Conservation (phyloP, 1,140 invertebrate species). For the Bombus pascuorum region DNA sequence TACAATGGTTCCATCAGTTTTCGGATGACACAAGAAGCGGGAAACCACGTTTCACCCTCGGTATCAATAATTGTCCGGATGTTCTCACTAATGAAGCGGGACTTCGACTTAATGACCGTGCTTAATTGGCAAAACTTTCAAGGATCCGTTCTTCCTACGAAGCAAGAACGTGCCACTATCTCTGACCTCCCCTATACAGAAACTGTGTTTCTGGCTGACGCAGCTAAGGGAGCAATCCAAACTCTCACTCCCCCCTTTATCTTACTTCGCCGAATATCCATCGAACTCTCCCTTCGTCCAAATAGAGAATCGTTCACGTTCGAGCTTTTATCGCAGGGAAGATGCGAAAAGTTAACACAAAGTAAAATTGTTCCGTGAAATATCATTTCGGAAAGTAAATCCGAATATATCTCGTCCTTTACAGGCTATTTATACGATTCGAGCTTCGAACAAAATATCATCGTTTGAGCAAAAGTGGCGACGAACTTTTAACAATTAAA, state of each 20-base stretch:
- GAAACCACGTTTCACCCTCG: slow-evolving; percentile 23
- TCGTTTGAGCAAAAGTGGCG: too few relatives aligned
- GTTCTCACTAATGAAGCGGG: slow-evolving; percentile 63
- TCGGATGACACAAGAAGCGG: slow-evolving; percentile 13
- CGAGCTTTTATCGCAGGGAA: background rate
- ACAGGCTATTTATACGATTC: too few relatives aligned
- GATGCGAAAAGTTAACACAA: background rate
- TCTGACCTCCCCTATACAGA: slow-evolving; percentile 23
- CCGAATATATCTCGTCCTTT: too few relatives aligned
- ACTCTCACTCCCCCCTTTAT: background rate
- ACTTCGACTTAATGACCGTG: slow-evolving; percentile 60
- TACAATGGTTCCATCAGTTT: slow-evolving; percentile 24
- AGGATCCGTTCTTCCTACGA: slow-evolving; percentile 32
- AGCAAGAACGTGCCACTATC: slow-evolving; percentile 37
- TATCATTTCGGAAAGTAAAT: too few relatives aligned
- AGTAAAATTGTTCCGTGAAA: background rate
- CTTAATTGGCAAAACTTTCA: slow-evolving; percentile 67
- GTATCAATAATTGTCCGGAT: slow-evolving; percentile 63
- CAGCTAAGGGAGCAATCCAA: slow-evolving; percentile 6
- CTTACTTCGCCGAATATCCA: background rate
- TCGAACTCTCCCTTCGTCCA: background rate
- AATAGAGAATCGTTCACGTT: background rate
- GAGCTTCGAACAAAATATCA: too few relatives aligned
- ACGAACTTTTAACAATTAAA: too few relatives aligned
- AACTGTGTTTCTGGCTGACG: slow-evolving; percentile 5